These are phyloP conservation scores for Scleropages formosus DNA, from an alignment of 2,797 vertebrate genomes.

Conservation along the genomic window DNA sequence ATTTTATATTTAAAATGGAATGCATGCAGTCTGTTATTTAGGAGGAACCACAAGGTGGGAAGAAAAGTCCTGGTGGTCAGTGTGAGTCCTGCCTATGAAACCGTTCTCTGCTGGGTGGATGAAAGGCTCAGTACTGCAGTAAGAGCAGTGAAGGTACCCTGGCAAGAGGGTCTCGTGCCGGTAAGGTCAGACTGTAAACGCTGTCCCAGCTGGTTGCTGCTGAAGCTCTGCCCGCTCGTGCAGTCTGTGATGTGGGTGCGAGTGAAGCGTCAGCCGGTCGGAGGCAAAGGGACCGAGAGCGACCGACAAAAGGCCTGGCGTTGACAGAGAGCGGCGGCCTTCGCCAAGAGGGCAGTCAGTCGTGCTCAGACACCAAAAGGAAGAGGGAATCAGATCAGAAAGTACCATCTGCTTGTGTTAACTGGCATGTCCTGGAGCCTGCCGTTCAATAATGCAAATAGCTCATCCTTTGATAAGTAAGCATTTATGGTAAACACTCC, in stretches of 20 bases:
- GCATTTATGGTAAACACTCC: neutral
- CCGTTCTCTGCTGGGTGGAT: too few species aligned
- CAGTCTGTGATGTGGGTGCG: constrained; percentile 24
- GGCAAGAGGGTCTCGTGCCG: constrained; percentile 1
- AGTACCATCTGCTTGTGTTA: neutral
- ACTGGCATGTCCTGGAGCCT: constrained; percentile 18
- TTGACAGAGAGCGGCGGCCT: neutral
- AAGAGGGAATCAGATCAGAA: neutral
- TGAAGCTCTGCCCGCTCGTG: constrained; percentile 24
- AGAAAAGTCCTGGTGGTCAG: neutral
- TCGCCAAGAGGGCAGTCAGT: neutral
- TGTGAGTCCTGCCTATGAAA: neutral
- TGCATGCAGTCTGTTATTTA: constrained; percentile 10
- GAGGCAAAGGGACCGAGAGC: neutral
- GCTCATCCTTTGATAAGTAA: neutral
- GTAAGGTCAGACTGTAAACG: constrained; percentile 4
- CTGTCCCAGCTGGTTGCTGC: neutral
- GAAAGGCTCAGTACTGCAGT: neutral
- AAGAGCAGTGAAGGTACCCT: neutral
- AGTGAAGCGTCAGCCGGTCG: neutral
- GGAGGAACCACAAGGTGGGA: neutral
- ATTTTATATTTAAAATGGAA: constrained; percentile 12
- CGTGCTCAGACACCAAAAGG: neutral
- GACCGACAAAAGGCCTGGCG: neutral
- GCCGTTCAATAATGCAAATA: neutral